Percentiles rank a stretch among this genome's conserved stretches.
Evolutionary conservation across 2,888 invertebrate genomes (phyloP).

Genomic region (Ectropis crepuscularia): DNA sequence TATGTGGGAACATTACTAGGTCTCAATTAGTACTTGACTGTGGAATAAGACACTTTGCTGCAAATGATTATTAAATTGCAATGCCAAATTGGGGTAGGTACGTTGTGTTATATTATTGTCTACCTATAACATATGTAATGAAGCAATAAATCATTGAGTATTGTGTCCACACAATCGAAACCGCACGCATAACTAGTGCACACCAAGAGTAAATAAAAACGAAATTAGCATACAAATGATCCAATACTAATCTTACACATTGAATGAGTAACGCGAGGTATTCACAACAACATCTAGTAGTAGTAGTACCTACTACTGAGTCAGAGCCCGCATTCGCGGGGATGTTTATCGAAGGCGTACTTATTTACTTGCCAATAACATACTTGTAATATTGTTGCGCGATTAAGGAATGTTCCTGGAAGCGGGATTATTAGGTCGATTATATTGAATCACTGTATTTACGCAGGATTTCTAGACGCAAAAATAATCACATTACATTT

Average conservation of each 20-base stretch:
- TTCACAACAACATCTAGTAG: slow-evolving; percentile 8
- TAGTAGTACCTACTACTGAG: neutral
- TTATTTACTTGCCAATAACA: slow-evolving; percentile 7
- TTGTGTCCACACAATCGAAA: too few relatives aligned
- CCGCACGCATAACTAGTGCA: too few relatives aligned
- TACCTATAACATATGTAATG: too few relatives aligned
- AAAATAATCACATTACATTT: too few relatives aligned
- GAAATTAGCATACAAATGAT: neutral
- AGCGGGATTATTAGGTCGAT: slow-evolving; percentile 3
- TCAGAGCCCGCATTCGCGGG: slow-evolving; percentile 6
- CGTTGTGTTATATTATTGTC: too few relatives aligned
- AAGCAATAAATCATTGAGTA: too few relatives aligned
- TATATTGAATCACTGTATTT: neutral
- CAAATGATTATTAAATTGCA: too few relatives aligned
- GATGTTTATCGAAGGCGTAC: slow-evolving; percentile 5
- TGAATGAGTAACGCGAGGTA: slow-evolving; percentile 2
- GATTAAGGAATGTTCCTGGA: neutral
- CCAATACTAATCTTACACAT: neutral
- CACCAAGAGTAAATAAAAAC: too few relatives aligned
- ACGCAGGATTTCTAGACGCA: neutral
- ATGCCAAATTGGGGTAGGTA: too few relatives aligned
- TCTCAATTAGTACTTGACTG: too few relatives aligned
- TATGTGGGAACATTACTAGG: too few relatives aligned
- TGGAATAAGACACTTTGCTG: too few relatives aligned
- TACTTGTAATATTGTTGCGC: slow-evolving; percentile 1